These are phyloP conservation scores for Byasa hedistus DNA, from an alignment of 2,888 invertebrate species.

Conservation along the genomic window DNA sequence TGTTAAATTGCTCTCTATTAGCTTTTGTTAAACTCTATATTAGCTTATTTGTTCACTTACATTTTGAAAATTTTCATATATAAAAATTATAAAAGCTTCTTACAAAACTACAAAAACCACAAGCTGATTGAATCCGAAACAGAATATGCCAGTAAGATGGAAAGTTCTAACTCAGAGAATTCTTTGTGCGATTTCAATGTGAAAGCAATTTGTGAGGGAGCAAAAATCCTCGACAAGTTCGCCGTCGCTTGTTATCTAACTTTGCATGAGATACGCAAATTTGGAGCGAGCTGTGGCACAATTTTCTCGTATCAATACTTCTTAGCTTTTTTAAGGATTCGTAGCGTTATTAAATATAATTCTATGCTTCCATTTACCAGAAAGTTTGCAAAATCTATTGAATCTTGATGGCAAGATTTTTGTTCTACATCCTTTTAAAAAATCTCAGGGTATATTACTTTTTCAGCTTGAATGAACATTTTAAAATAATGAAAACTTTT, in stretches of 20 bases:
- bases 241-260: slow-evolving; percentile 34
- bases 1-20: too few species aligned
- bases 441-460: too few species aligned
- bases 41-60: too few species aligned
- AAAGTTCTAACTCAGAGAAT: slow-evolving; percentile 23
- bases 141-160: slow-evolving; percentile 25
- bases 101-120: slow-evolving; percentile 7
- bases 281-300: slow-evolving; percentile 32
- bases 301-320: slow-evolving; percentile 27
- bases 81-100: too few species aligned
- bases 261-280: slow-evolving; percentile 29
- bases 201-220: slow-evolving; percentile 30
- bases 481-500: too few species aligned
- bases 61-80: too few species aligned
- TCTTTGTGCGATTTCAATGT: slow-evolving; percentile 31
- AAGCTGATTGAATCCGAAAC: slow-evolving; percentile 24
- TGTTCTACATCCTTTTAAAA: too few species aligned
- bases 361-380: slow-evolving; percentile 14
- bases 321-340: slow-evolving; percentile 16
- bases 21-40: too few species aligned
- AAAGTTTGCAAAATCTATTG: slow-evolving; percentile 1
- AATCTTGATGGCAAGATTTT: neutral
- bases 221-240: slow-evolving; percentile 30
- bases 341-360: slow-evolving; percentile 18
- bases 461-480: too few species aligned